Percentiles rank a stretch among this genome's conserved stretches.
These are phyloP conservation scores for Tinea trinotella DNA, from an alignment of 2,888 invertebrate species.

Conservation along the genomic window DNA sequence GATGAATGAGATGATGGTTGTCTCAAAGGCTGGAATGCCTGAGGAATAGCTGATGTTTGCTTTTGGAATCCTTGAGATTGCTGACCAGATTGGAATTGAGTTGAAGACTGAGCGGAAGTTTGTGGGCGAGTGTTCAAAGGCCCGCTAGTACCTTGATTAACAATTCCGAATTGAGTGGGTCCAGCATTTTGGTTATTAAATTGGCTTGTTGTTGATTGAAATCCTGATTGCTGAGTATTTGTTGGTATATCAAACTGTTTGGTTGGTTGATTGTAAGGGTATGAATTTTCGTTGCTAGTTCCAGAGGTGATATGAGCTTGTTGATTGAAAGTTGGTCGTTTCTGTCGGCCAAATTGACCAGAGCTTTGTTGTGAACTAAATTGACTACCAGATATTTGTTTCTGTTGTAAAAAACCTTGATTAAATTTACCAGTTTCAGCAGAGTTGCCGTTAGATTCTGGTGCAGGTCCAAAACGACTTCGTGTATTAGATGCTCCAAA, in stretches of 20 bases:
- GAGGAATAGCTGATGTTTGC: slow-evolving; percentile 12
- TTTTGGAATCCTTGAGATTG: slow-evolving; percentile 14
- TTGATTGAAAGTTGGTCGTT: slow-evolving; percentile 29
- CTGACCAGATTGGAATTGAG: not conserved
- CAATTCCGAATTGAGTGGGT: not conserved
- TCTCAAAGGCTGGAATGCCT: not conserved
- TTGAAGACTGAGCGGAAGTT: not conserved
- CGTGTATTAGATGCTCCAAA: no score
- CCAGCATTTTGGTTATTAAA: not conserved
- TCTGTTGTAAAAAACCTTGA: slow-evolving; percentile 20
- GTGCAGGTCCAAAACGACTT: slow-evolving; percentile 7
- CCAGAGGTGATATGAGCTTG: not conserved
- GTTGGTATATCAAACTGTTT: slow-evolving; percentile 34
- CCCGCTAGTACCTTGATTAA: no score
- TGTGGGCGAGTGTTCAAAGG: not conserved
- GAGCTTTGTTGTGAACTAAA: slow-evolving; percentile 1
- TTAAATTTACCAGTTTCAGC: slow-evolving; percentile 21
- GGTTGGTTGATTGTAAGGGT: slow-evolving; percentile 45
- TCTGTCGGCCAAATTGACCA: slow-evolving; percentile 22
- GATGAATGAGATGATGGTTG: slow-evolving; percentile 7
- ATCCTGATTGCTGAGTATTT: not conserved
- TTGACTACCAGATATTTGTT: slow-evolving; percentile 6
- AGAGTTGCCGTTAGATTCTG: slow-evolving; percentile 22
- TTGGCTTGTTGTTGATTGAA: not conserved
- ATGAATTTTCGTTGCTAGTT: slow-evolving; percentile 34